Evolutionary conservation across 2,113 vertebrate genomes (phyloP), one percentile per base, ranked within the genome.

Genomic region (Takifugu flavidus): DNA sequence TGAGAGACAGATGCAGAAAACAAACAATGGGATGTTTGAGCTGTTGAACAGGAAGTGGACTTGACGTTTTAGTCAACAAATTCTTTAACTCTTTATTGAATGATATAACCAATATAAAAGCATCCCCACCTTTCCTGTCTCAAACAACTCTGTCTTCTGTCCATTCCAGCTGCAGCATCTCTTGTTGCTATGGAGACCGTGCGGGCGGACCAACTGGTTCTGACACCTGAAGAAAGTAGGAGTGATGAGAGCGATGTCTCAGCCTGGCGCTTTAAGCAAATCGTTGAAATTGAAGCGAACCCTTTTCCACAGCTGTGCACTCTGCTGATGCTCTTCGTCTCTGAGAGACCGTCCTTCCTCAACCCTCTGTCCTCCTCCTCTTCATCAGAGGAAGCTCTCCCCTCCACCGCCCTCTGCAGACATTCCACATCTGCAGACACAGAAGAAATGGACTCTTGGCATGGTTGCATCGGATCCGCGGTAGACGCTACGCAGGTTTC

Each of bases 401-500:
- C 91, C 65, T 92, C 91, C 44, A 92, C 91, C 3, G 91, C 90
- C 49, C 91, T 87, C 75, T 90, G 90, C 5, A 92, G 83, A 64
- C 77, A 73, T 59, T 87, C 89, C 11, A 77, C 85, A 66, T 77
- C 85, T 85, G 77, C 0, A 59, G 12, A 49, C 49, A 58, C 15
- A 39, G 13, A 43, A 7, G 5, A 13, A 15, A 3, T 0, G 3
- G 29, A 39, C 11, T 3, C n/a, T 51, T 51, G n/a, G 43, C 10
- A 49, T 47, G 6, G 26, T 26, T 12, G 43, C 6, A 34, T 34
- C 20, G 20, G 20, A 20, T 20, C 20, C 20, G 31, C 8, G 45
- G 2, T 14, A 47, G 11, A 15, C 2, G 25, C 28, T 55, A 5
- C 11, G 59, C 20, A 6, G 12, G 27, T 53, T 15, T 2, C 44